Evolutionary conservation across 64 coral and sea anemone genomes (phyloP).

Genomic region (Orbicella faveolata): DNA sequence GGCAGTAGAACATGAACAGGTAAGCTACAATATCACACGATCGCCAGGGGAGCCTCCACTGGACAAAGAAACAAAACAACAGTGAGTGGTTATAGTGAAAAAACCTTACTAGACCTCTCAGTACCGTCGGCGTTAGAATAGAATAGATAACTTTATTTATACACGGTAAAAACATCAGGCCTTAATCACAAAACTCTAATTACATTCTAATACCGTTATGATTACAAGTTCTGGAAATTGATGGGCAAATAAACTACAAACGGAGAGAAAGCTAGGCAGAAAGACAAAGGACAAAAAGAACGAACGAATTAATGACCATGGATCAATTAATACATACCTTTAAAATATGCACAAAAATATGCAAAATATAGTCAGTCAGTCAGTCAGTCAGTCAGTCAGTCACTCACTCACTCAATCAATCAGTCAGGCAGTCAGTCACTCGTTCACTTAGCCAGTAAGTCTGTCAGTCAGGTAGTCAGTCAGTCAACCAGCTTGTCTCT

Average conservation of each 20-base stretch:
- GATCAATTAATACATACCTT: too few species aligned
- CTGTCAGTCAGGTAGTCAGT: not conserved
- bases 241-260: too few species aligned
- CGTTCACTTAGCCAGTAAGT: too few species aligned
- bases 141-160: too few species aligned
- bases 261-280: not conserved
- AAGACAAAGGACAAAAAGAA: not conserved
- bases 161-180: too few species aligned
- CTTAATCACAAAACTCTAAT: too few species aligned
- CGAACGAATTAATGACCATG: too few species aligned
- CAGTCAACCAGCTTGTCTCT: too few species aligned
- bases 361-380: not conserved
- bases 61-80: not conserved
- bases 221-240: too few species aligned
- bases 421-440: not conserved
- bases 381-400: not conserved
- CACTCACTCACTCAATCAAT: not conserved
- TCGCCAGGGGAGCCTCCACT: constrained; percentile 39
- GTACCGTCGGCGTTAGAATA: too few species aligned
- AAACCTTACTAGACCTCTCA: not conserved
- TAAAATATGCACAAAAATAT: too few species aligned
- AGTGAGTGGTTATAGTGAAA: not conserved
- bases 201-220: too few species aligned
- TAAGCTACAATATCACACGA: constrained; percentile 35
- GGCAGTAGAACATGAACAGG: constrained; percentile 38